Evolutionary conservation across 2,888 invertebrate species (phyloP), one percentile per base, ranked within the genome.

Genomic region (Lasioglossum malachurum): DNA sequence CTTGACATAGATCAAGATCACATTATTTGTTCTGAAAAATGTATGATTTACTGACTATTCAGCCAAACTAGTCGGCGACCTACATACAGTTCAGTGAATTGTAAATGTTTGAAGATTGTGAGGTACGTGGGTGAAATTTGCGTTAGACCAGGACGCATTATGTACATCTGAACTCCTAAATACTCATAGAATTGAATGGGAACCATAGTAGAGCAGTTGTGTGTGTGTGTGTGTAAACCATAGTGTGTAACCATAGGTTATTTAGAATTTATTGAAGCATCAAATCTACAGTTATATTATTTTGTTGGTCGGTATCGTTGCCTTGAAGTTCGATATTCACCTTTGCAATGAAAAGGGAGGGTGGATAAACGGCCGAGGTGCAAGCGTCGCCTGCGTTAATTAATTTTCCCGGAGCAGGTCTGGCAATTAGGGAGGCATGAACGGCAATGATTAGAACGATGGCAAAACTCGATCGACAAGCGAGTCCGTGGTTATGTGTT

Each of bases 371-470:
- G 14, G 4, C 4, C 60, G 27, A 27, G 7, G 27, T 16, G 64
- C 7, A 64, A 64, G 14, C 64, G 31, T 16, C 16, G 38, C 1
- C 23, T 38, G 0, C 38, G 10, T 38, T 69, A 69, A 69, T 31
- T 64, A 23, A 23, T 35, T 69, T 12, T 23, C 23, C 4, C 10
- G 10, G 23, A 31, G 2, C 19, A 67, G 35, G 19, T 14, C 2
- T 35, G 69, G 4, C 23, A 69, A 69, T 69, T 69, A 71, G 71
- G n/a, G 0, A 75, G 31, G 82, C 72, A 67, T 73, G 77, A 75
- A 73, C 71, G 38, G 57, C 60, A 12, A n/a, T 69, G 79, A 85
- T 85, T 83, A 87, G 35, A 82, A 60, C 67, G 60, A 60, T 75
- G 79, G 38, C 49, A 75, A 75, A 76, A 69, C 75, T 57, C 46